Base-by-base conservation (phyloP, 2,888 invertebrate species). In the Cantharis rustica region DNA sequence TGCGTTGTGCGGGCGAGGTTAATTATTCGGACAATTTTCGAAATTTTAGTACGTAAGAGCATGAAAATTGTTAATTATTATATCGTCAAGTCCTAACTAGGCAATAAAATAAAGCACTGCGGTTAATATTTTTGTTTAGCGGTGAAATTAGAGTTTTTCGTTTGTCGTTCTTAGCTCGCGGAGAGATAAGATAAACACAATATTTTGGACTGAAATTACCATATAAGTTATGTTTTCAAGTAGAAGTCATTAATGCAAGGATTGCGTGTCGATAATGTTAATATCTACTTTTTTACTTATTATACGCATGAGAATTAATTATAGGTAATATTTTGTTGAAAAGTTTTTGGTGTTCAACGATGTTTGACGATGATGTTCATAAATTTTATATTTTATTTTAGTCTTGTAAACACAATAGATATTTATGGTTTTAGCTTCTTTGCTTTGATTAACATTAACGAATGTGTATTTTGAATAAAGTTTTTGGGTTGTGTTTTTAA, bases 261-360 rank as follows among this genome's bases (percentile, higher is more conserved):
- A 68, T 75, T 68, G 75, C 75, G 71, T 75, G 75, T 69, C 68
- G 62, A 75, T 75, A 71, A 75, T 75, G 62, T 31, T 16, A 64
- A 71, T 61, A 71, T 70, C 66, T 23, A 63, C 17, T 61, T 71
- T 71, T 74, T 75, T 73, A 73, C 20, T 71, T 70, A 75, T 68
- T 17, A 63, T 63, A 71, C 69, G 61, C 75, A 75, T 71, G 75
- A 31, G 69, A 75, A 75, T 75, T 75, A 75, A 70, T 69, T 71
- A 70, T 26, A 66, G 64, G 64, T 20, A 66, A 66, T 66, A 66
- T 66, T 66, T 66, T 20, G 64, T 66, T 20, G 64, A 13, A 66
- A 66, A 66, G n/a, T 20, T 66, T 17, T 20, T 23, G 64, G 64
- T 66, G 23, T 66, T 20, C 64, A 20, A 66, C 17, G 64, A 66